Evolutionary conservation across 2,797 vertebrate genomes (phyloP).

Genomic region (Busarellus nigricollis): DNA sequence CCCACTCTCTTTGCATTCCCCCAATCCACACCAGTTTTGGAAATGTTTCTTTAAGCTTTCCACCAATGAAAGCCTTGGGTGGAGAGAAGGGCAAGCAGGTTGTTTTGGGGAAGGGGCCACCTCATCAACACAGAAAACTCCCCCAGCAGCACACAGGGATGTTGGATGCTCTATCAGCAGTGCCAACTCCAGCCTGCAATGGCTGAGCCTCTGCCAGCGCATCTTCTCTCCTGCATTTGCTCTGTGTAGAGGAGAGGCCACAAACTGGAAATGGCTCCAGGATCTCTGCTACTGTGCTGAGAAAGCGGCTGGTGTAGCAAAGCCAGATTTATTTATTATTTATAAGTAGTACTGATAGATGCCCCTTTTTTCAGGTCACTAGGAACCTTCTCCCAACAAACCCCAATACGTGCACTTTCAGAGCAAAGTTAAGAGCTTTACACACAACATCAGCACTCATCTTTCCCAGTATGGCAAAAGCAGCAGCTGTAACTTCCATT

Average conservation of each 20-base stretch:
- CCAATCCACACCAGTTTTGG: background rate
- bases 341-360: background rate
- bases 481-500: constrained; percentile 4
- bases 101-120: background rate
- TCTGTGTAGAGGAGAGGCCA: background rate
- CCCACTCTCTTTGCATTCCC: background rate
- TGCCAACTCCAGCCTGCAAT: background rate
- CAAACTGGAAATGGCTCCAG: background rate
- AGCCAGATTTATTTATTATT: background rate
- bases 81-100: background rate
- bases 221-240: background rate
- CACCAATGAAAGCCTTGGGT: background rate
- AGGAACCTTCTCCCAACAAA: background rate
- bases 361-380: background rate
- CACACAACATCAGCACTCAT: background rate
- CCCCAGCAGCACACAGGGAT: background rate
- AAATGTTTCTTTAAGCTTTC: background rate
- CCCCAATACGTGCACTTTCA: background rate
- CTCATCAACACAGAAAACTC: background rate
- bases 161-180: background rate
- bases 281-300: background rate
- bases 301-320: background rate
- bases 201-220: background rate
- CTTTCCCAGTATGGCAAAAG: background rate
- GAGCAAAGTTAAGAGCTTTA: background rate